Conservation (phyloP, 2,888 invertebrate species). For the Dysmachus trigonus region DNA sequence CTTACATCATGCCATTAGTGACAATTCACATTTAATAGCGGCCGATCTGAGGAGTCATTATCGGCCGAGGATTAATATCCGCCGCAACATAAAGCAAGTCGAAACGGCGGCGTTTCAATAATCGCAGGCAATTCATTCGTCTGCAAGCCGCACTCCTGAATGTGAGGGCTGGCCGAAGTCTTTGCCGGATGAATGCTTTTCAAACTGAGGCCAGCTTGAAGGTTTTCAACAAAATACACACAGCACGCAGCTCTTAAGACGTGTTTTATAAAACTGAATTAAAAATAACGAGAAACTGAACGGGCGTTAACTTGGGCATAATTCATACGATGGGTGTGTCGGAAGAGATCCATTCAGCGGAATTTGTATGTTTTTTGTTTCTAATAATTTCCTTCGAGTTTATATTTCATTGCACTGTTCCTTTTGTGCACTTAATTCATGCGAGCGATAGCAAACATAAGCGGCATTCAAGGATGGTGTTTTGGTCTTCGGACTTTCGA, state of each 20-base stretch:
- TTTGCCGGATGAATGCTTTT: neutral
- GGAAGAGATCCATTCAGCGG: slow-evolving; percentile 3
- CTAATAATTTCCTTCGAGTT: slow-evolving; percentile 1
- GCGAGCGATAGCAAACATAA: neutral
- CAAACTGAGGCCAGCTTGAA: neutral
- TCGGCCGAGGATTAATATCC: slow-evolving; percentile 1
- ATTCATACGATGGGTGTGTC: slow-evolving; percentile 28
- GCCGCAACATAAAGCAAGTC: slow-evolving; percentile 15
- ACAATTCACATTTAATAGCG: slow-evolving; percentile 11
- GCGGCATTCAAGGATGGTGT: neutral
- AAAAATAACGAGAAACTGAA: slow-evolving; percentile 22
- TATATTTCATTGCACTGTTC: neutral
- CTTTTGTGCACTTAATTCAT: neutral
- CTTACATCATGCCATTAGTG: neutral
- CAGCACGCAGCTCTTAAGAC: neutral
- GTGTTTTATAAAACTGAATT: slow-evolving; percentile 28
- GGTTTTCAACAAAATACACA: slow-evolving; percentile 21
- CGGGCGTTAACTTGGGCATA: slow-evolving; percentile 36
- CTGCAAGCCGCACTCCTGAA: neutral
- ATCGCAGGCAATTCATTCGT: slow-evolving; percentile 20
- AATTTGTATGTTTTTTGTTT: slow-evolving; percentile 25
- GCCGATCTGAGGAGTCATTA: slow-evolving; percentile 8
- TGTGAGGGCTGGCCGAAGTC: neutral
- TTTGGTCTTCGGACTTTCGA: neutral
- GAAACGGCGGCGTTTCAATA: slow-evolving; percentile 17